Percentiles rank a stretch among this genome's conserved stretches.
phyloP scores from a whole-genome alignment of 2,113 vertebrate genomes.

The Scalopus aquaticus region DNA sequence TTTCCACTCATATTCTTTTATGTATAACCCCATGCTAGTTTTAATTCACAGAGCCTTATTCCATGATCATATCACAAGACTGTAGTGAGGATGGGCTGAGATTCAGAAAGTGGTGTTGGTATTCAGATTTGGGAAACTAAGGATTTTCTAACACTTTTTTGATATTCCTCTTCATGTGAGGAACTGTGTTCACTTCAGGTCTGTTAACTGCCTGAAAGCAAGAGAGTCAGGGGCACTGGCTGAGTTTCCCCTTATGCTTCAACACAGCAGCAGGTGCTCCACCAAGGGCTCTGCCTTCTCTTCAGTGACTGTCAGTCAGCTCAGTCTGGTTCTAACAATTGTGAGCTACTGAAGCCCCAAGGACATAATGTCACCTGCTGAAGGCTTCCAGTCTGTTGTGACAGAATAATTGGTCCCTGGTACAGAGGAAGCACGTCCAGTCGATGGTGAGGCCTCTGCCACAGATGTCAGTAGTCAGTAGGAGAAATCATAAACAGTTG shows the following conservation, averaged over 20 bases:
- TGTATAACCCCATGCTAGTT: background rate
- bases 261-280: slow-evolving; percentile 45
- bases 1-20: background rate
- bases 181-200: background rate
- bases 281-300: slow-evolving; percentile 20
- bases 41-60: background rate
- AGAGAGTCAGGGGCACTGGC: background rate
- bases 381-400: slow-evolving; percentile 68
- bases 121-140: background rate
- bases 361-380: slow-evolving; percentile 37
- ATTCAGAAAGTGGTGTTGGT: background rate
- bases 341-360: slow-evolving; percentile 52
- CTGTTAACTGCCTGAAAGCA: background rate
- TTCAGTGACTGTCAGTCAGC: background rate
- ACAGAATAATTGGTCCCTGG: slow-evolving; percentile 57
- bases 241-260: background rate
- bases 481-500: slow-evolving; percentile 49
- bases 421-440: slow-evolving; percentile 48
- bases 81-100: background rate
- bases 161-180: background rate
- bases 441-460: slow-evolving; percentile 47
- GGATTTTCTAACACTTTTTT: background rate
- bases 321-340: background rate
- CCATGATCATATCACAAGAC: background rate
- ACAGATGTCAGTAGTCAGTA: slow-evolving; percentile 51